Evolutionary conservation across 2,113 vertebrate species (phyloP), one percentile per base, ranked within the genome.

Genomic region (Aptenodytes forsteri): DNA sequence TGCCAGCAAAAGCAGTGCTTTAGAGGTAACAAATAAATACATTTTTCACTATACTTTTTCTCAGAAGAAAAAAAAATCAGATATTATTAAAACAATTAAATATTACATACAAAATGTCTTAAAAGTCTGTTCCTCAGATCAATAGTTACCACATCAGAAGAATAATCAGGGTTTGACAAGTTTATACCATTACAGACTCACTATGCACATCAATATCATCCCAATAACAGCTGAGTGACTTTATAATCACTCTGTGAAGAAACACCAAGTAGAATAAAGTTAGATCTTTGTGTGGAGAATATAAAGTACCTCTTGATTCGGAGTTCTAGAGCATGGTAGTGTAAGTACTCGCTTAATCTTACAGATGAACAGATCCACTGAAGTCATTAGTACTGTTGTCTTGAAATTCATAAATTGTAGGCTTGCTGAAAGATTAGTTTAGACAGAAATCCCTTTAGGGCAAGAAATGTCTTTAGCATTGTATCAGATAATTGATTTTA

Each of bases 171-270:
- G 11, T 66, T 80, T 93, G 50, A 69, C 25, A 70, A 73, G 29
- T 66, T 83, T 81, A 1, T 77, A 4, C 86, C 23, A 13, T 66
- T 70, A 44, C 13, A 27, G 47, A 23, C 42, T 78, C 11, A 30
- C 17, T 52, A 0, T 30, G 38, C 26, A 26, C 13, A 55, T 59
- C 6, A 21, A 0, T 61, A 27, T 3, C 17, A 23, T 50, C n/a
- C 38, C n/a, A 70, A 0, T 59, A 64, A 77, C 32, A 85, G 21
- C 30, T 25, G 44, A 64, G 42, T 67, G 70, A 64, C 77, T 89
- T 72, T 27, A 6, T 64, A 29, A 77, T 64, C 25, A 14, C 44
- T 73, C 16, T 34, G 15, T 56, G n/a, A 83, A 52, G 42, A 77
- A 91, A 66, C 32, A 50, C 15, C 1, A 1, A 44, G 20, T 67